Base-by-base conservation (phyloP, 1,140 invertebrate species). In the Drosophila baimaii region DNA sequence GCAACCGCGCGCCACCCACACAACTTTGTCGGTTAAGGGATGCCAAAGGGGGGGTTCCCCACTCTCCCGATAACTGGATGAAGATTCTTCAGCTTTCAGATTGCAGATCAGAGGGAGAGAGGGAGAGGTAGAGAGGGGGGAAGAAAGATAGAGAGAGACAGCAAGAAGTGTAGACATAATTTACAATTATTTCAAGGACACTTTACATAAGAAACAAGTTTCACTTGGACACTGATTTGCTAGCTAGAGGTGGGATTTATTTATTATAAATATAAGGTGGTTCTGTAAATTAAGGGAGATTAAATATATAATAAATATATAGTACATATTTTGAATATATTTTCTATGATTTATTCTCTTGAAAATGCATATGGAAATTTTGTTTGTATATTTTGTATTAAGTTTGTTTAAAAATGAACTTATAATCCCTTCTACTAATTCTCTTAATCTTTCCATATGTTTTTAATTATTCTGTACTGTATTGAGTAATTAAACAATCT, bases 111-210 rank as follows among this genome's bases (percentile, higher is more conserved):
- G 33, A 15, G 15, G 25, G 17, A 31, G 6, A 21, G 43, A 31
- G 17, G 19, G 10, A 5, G 39, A 41, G 17, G 17, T 29, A 23
- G 13, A 17, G 25, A n/a, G 44, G 12, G 19, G 25, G 17, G 23
- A 19, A 33, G 46, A 27, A 9, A 41, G 39, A 19, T 4, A 39
- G 47, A 29, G 47, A 29, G 59, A 27, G 15, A 41, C 7, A 31
- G 27, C 41, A 54, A 77, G 69, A 77, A 79, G 78, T 79, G 74
- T 74, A 78, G 77, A 86, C 82, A 91, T 91, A 91, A 91, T 91
- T 91, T 83, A 90, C 89, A 91, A 91, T 90, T 91, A 91, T 91
- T 91, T 90, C 89, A 91, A 91, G 89, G 89, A 91, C 89, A 91
- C 81, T 85, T 83, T 64, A 70, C 77, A 89, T 80, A 80, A 78